Percentiles rank a stretch among this genome's conserved stretches.
Conservation (phyloP, 1,140 invertebrate species). For the Bicyclus anynana region DNA sequence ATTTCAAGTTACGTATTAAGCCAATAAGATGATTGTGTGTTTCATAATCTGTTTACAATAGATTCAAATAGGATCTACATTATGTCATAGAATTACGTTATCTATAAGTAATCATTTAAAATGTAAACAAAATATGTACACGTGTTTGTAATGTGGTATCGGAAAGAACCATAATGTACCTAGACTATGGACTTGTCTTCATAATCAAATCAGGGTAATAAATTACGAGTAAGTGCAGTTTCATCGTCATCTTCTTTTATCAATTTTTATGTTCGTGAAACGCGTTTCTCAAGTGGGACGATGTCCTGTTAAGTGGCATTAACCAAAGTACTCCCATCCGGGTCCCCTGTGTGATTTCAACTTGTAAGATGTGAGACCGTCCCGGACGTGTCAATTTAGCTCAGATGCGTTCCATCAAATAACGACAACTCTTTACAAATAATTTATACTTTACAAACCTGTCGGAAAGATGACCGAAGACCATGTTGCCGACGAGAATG, state of each 20-base stretch:
- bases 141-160: background rate
- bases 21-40: too few relatives aligned
- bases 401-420: constrained; percentile 10
- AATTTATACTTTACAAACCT: constrained; percentile 74
- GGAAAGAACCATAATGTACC: background rate
- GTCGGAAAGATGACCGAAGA: constrained; percentile 86
- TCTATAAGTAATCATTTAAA: background rate
- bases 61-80: too few relatives aligned
- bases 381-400: constrained; percentile 58
- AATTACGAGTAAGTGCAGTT: too few relatives aligned
- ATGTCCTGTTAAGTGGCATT: constrained; percentile 22
- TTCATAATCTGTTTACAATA: too few relatives aligned
- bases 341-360: constrained; percentile 26
- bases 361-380: constrained; percentile 23
- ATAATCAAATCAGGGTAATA: too few relatives aligned
- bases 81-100: too few relatives aligned
- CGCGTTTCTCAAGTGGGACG: constrained; percentile 8
- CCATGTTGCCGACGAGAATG: constrained; percentile 82
- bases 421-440: constrained; percentile 6
- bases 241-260: background rate
- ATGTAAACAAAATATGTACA: constrained; percentile 11
- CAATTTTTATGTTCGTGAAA: background rate
- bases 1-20: too few relatives aligned
- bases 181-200: background rate
- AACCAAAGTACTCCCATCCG: constrained; percentile 56